These are phyloP conservation scores for Drosophila recens DNA, from an alignment of 2,888 invertebrate genomes.

Conservation along the genomic window DNA sequence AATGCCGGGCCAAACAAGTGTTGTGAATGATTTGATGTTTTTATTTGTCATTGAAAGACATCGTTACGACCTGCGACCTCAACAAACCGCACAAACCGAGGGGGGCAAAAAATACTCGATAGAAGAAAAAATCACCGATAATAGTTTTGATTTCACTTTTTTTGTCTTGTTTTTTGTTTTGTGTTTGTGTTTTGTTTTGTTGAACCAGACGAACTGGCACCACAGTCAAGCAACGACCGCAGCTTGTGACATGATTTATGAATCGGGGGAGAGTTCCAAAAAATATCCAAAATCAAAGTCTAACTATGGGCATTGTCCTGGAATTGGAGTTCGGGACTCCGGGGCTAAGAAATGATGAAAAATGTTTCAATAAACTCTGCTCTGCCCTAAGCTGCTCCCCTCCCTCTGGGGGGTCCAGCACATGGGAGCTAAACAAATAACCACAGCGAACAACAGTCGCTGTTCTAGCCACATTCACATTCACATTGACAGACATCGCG, in stretches of 20 bases:
- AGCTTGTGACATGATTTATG: slow-evolving; percentile 76
- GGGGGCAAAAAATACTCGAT: slow-evolving; percentile 17
- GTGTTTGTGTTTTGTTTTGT: slow-evolving; percentile 36
- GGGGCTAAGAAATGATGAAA: slow-evolving; percentile 70
- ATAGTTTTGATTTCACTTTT: slow-evolving; percentile 78
- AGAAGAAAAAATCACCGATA: slow-evolving; percentile 55
- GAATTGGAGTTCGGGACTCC: slow-evolving; percentile 24
- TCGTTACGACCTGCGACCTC: slow-evolving; percentile 46
- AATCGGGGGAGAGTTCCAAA: slow-evolving; percentile 16
- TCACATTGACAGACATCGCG: slow-evolving; percentile 16
- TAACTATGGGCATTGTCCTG: slow-evolving; percentile 57
- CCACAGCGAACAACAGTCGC: slow-evolving; percentile 14
- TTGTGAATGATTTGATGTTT: slow-evolving; percentile 82
- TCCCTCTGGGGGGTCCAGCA: slow-evolving; percentile 46
- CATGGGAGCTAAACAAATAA: slow-evolving; percentile 53
- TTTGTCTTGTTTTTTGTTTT: slow-evolving; percentile 11
- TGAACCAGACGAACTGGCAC: slow-evolving; percentile 66
- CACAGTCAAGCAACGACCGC: slow-evolving; percentile 50
- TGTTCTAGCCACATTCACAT: slow-evolving; percentile 11
- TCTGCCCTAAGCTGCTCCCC: slow-evolving; percentile 43
- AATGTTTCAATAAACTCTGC: slow-evolving; percentile 74
- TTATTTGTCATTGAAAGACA: slow-evolving; percentile 66
- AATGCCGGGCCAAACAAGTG: slow-evolving; percentile 78
- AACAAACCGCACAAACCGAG: slow-evolving; percentile 72
- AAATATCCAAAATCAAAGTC: slow-evolving; percentile 36